Base-by-base conservation (phyloP, 2,113 vertebrate genomes). In the Aviceda subcristata region DNA sequence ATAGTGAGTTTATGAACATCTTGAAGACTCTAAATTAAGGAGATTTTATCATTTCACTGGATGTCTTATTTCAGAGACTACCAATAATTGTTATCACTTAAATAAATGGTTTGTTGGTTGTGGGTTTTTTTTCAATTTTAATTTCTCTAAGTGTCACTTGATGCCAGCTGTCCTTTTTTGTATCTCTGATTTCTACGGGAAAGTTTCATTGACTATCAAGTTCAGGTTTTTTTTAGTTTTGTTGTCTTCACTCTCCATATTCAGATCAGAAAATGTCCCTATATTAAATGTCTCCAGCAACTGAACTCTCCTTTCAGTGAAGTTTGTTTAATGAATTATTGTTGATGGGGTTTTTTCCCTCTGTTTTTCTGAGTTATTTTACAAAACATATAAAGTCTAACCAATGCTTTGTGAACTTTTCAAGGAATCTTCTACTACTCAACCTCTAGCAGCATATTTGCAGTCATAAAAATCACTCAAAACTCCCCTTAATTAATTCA, bases 71-170 rank as follows among this genome's bases (percentile, higher is more conserved):
- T 66, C 51, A 71, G 16, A 46, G n/a, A 59, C 11, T 78, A 39
- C 8, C 14, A 74, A 16, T 46, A 81, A 82, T 24, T 64, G 6
- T 2, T 55, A 9, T 43, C 32, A 29, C 27, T 83, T 48, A 38
- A 60, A 34, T 32, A 71, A 46, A 34, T 62, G 9, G 3, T 57
- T 69, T 57, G 11, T 30, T 90, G 8, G 2, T 56, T 82, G 34
- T 16, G 16, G 12, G 3, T 0, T 0, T 68, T 43, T 78, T 60
- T 38, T 7, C 21, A 43, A 1, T 79, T 88, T 71, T 60, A 39
- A 43, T 67, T 75, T 72, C 11, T 78, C 14, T 46, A 43, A 32
- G 5, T 29, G 15, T 53, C 46, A 38, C 67, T 71, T 4, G 0
- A 30, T 69, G 34, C 22, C 60, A 84, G 10, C 15, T 80, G 19